Evolutionary conservation across 2,113 vertebrate genomes (phyloP), one percentile per base, ranked within the genome.

Genomic region (Tiliqua scincoides): DNA sequence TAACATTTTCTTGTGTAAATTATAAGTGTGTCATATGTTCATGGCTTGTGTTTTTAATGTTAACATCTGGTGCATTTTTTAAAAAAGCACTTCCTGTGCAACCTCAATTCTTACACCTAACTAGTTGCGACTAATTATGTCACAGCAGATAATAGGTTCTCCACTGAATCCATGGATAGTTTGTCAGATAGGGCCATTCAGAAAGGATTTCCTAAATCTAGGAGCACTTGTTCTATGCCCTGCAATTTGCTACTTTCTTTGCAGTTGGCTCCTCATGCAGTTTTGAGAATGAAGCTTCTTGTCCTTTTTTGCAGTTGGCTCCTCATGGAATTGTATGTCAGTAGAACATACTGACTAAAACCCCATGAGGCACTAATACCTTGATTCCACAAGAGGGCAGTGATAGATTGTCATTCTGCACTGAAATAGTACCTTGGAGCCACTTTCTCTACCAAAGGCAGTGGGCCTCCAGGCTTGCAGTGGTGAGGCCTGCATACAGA

Each of bases 331-430:
- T 37, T 72, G 35, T 40, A 11, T 23, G 20, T 48, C 40, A 11
- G 23, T 40, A 54, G 48, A 75, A 52, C 17, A 12, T 6, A 27
- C 4, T 54, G 25, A 70, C 6, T 35, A 48, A 48, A 48, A 48
- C 52, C 23, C 23, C 57, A 11, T 25, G 27, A 18, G 3, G 35
- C 18, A 25, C 3, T 57, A 32, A 17, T 61, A 35, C 17, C 59
- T 72, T 40, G 32, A 20, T 40, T 73, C 82, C 82, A 73, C 82
- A 73, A 83, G 82, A 83, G 82, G 59, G 80, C 52, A 61, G 9
- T 76, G 15, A 30, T 67, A 61, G 48, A 17, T 71, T 67, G 27
- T 12, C 21, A 37, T 74, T 30, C 18, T 62, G 35, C 54, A 4
- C 62, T 43, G 57, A 20, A 14, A n/a, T 62, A 15, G 21, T 43